Conservation (phyloP, 1,140 invertebrate genomes). For the Cyclargus thomasi region DNA sequence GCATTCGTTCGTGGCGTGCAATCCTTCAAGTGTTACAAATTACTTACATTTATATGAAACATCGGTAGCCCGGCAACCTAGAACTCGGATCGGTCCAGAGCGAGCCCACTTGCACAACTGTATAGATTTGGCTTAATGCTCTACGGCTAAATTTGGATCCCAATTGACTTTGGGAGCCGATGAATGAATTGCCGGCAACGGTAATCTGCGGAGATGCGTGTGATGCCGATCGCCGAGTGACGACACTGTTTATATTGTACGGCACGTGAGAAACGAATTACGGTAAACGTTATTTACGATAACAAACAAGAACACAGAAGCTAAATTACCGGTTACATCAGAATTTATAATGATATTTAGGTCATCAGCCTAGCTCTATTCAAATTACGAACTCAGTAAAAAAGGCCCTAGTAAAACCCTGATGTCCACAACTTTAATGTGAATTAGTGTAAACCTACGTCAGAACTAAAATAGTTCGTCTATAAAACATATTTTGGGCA, state of each 20-base stretch:
- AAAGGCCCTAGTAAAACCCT: no score
- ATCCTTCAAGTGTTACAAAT: constrained; percentile 31
- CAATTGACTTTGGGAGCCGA: constrained; percentile 66
- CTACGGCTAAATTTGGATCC: constrained; percentile 61
- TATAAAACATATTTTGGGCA: not conserved
- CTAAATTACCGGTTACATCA: no score
- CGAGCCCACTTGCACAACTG: constrained; percentile 44
- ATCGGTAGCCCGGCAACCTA: constrained; percentile 21
- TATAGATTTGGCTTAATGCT: constrained; percentile 52
- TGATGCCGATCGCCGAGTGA: constrained; percentile 24
- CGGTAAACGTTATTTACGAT: not conserved
- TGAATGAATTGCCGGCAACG: constrained; percentile 56
- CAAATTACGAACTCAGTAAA: no score
- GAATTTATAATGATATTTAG: no score
- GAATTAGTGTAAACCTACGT: no score
- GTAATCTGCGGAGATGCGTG: constrained; percentile 28
- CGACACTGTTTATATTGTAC: constrained; percentile 21
- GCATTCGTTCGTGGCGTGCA: constrained; percentile 19
- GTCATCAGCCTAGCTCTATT: no score
- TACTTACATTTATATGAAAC: constrained; percentile 34
- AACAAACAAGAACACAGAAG: no score
- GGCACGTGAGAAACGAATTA: not conserved
- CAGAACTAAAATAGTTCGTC: no score
- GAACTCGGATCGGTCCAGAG: constrained; percentile 24
- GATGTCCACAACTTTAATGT: no score